Evolutionary conservation across 2,113 vertebrate species (phyloP).

Genomic region (Ariopsis seemanni): DNA sequence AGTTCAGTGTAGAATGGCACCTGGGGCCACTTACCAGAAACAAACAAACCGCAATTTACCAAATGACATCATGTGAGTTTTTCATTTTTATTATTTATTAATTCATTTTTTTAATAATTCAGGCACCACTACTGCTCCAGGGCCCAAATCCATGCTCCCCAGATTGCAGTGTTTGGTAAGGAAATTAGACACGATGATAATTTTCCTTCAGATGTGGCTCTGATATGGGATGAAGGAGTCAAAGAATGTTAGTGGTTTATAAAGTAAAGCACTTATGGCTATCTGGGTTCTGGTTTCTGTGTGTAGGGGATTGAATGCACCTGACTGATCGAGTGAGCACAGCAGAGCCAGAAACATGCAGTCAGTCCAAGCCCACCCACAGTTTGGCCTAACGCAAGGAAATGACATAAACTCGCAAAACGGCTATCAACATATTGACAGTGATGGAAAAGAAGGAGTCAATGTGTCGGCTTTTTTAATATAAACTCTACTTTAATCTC

Average conservation of each 20-base stretch:
- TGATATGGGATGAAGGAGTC: conserved; percentile 34
- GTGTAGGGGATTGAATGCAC: conserved; percentile 15
- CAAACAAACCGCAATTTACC: neutral
- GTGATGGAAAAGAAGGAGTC: neutral
- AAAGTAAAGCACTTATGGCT: conserved; percentile 28
- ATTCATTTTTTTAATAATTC: neutral
- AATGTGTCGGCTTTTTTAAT: neutral
- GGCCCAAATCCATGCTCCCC: neutral
- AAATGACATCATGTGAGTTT: neutral
- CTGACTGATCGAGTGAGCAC: conserved; percentile 49
- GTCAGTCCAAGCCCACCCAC: conserved; percentile 64
- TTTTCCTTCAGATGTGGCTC: neutral
- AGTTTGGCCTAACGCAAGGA: conserved; percentile 55
- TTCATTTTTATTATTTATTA: neutral
- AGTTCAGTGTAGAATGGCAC: neutral
- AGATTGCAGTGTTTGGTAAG: neutral
- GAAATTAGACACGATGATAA: neutral
- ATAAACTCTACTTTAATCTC: conserved; percentile 30
- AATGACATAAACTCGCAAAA: conserved; percentile 56
- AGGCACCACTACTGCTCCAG: neutral
- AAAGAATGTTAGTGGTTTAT: conserved; percentile 28
- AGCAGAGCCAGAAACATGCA: conserved; percentile 43
- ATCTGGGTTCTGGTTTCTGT: conserved; percentile 24
- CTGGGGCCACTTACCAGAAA: neutral
- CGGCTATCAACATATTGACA: neutral